Percentiles rank a stretch among this genome's conserved stretches.
Conservation (phyloP, 2,888 invertebrate species). For the Drosophila subquinaria region DNA sequence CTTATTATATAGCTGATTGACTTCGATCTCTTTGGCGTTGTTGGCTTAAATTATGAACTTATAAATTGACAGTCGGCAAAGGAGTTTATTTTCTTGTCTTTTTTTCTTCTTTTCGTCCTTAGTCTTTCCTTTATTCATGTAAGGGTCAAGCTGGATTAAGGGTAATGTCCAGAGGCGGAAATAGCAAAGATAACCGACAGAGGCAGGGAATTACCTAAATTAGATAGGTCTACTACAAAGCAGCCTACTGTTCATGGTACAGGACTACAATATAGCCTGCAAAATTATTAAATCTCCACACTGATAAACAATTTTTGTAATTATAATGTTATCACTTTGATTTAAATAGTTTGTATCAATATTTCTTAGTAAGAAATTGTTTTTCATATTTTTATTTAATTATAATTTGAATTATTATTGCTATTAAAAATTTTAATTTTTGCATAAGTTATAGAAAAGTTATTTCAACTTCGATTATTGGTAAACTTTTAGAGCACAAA, state of each 20-base stretch:
- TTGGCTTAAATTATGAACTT: conserved; percentile 73
- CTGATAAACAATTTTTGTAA: background rate
- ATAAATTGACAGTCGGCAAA: conserved; percentile 67
- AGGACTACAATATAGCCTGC: background rate
- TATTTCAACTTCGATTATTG: no score
- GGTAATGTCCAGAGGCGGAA: conserved; percentile 8
- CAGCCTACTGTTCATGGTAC: background rate
- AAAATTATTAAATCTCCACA: background rate
- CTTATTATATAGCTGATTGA: conserved; percentile 75
- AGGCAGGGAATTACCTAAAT: conserved; percentile 21
- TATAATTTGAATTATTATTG: no score
- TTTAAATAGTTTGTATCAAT: background rate
- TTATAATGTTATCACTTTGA: background rate
- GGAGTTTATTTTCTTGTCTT: conserved; percentile 26
- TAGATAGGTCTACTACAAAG: background rate
- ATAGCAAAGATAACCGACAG: conserved; percentile 7
- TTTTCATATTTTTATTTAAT: no score
- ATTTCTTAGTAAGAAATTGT: no score
- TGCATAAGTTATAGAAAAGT: no score
- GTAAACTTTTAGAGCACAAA: no score
- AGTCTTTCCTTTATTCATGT: background rate
- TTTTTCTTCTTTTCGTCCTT: background rate
- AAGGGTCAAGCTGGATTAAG: background rate
- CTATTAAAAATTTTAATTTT: no score
- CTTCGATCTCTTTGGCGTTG: conserved; percentile 66